Conservation (phyloP, 2,888 invertebrate genomes). For the Idaea dimidiata region DNA sequence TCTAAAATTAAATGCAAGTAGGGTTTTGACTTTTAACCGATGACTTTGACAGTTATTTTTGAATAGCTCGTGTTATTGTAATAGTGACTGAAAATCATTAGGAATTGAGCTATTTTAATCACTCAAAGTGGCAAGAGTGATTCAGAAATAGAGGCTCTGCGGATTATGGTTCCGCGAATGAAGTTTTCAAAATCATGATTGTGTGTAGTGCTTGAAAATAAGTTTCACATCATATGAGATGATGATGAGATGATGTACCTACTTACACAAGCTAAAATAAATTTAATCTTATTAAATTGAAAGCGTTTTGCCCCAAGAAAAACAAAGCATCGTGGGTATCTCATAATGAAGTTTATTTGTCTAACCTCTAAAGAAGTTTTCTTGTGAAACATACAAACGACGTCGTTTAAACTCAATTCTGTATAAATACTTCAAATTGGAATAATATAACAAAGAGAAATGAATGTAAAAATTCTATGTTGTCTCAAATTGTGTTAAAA, state of each 20-base stretch:
- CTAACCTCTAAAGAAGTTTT: not conserved
- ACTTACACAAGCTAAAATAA: not conserved
- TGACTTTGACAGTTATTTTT: too few species aligned
- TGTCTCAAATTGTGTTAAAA: not conserved
- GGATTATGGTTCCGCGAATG: too few species aligned
- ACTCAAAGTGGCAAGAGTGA: not conserved
- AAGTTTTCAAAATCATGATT: too few species aligned
- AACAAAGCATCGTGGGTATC: slow-evolving; percentile 4
- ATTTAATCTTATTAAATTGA: not conserved
- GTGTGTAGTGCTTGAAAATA: too few species aligned
- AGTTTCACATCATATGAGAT: too few species aligned
- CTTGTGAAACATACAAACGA: not conserved
- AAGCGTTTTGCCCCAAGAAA: not conserved
- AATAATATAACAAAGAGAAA: not conserved
- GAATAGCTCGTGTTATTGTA: too few species aligned
- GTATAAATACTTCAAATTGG: not conserved
- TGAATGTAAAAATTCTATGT: not conserved
- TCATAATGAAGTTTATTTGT: slow-evolving; percentile 2
- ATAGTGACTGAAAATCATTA: too few species aligned
- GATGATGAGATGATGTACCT: too few species aligned
- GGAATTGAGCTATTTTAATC: too few species aligned
- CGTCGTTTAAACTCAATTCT: not conserved
- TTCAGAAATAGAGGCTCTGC: not conserved
- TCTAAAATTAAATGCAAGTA: too few species aligned
- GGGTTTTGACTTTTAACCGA: too few species aligned